These are phyloP conservation scores for Plebejus argus DNA, from an alignment of 2,888 invertebrate species.

Conservation along the genomic window DNA sequence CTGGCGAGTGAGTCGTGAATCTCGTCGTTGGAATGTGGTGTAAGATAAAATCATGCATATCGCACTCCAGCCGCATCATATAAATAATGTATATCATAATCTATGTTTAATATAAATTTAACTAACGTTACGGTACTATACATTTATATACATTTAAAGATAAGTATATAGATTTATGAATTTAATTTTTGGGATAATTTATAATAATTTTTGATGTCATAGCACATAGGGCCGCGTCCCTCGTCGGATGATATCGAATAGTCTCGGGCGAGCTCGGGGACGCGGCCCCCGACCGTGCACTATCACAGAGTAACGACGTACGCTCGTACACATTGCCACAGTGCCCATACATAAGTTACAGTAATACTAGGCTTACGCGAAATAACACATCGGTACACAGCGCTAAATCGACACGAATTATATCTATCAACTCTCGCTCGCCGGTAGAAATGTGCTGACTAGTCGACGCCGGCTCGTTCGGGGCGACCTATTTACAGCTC, in stretches of 20 bases:
- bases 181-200: slow-evolving; percentile 80
- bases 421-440: slow-evolving; percentile 54
- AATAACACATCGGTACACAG: slow-evolving; percentile 73
- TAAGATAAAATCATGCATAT: slow-evolving; percentile 75
- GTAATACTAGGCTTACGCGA: slow-evolving; percentile 75
- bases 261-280: slow-evolving; percentile 49
- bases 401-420: slow-evolving; percentile 65
- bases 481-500: not conserved
- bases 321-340: slow-evolving; percentile 76
- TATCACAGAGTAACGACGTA: slow-evolving; percentile 81
- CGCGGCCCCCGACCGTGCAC: slow-evolving; percentile 69
- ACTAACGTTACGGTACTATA: slow-evolving; percentile 66
- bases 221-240: slow-evolving; percentile 68
- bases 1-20: slow-evolving; percentile 42
- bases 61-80: slow-evolving; percentile 65
- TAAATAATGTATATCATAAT: slow-evolving; percentile 48
- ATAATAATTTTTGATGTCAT: slow-evolving; percentile 76
- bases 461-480: not conserved
- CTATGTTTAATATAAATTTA: slow-evolving; percentile 56
- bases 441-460: slow-evolving; percentile 40
- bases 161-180: slow-evolving; percentile 69
- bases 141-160: slow-evolving; percentile 75
- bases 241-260: slow-evolving; percentile 48
- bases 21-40: slow-evolving; percentile 73
- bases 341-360: slow-evolving; percentile 77